Conservation (phyloP, 2,888 invertebrate species). For the Torymus auratus region DNA sequence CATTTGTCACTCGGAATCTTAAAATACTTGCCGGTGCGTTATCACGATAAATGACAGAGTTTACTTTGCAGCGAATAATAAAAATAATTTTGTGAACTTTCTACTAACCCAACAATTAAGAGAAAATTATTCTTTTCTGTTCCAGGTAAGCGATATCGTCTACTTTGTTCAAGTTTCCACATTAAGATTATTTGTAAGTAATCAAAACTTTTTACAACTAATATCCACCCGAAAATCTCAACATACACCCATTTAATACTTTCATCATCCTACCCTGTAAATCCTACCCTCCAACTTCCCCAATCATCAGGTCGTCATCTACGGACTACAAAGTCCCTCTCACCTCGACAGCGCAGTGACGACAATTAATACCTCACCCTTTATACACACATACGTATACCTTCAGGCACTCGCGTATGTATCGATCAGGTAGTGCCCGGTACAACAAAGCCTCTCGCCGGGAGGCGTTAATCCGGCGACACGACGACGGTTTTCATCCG, state of each 20-base stretch:
- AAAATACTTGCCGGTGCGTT: too few relatives aligned
- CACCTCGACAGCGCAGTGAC: too few relatives aligned
- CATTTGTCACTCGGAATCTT: too few relatives aligned
- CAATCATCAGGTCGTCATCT: not conserved
- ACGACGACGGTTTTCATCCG: constrained; percentile 70
- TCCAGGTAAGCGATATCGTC: constrained; percentile 39
- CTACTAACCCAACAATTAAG: not conserved
- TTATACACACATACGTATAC: too few relatives aligned
- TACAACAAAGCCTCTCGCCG: constrained; percentile 58
- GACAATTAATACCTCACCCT: too few relatives aligned
- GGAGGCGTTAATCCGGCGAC: constrained; percentile 63
- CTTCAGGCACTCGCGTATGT: too few relatives aligned
- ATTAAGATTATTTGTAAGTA: constrained; percentile 26
- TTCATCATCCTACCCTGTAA: not conserved
- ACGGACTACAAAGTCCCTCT: not conserved
- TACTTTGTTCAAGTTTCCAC: constrained; percentile 28
- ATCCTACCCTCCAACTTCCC: not conserved
- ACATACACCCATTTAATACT: too few relatives aligned
- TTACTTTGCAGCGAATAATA: not conserved
- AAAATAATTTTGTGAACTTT: not conserved
- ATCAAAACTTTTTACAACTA: not conserved
- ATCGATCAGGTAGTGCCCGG: not conserved
- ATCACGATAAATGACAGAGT: too few relatives aligned
- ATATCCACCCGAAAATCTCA: too few relatives aligned
- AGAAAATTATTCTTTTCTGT: not conserved